Evolutionary conservation across 2,888 invertebrate species (phyloP), one percentile per base, ranked within the genome.

Genomic region (Apodemia duryi): DNA sequence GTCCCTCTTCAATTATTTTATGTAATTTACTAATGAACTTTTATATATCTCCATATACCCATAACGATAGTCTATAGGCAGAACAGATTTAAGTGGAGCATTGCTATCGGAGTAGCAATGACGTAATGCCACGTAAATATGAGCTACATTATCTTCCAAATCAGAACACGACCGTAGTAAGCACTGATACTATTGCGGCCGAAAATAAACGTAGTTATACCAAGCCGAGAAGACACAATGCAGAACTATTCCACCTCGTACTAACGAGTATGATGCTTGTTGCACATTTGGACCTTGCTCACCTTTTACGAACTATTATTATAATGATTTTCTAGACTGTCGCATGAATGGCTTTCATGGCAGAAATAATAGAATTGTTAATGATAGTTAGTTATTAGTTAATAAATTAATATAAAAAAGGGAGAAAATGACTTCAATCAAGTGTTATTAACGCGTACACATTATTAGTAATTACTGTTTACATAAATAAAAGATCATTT

Each of bases 391-490:
- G 29, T 54, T 54, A 57, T 28, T 29, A 10, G 29, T 54, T 54
- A 57, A 57, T 57, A 29, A 57, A 32, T 57, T 57, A 57, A 57
- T 57, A 13, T 29, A 57, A 13, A 29, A 29, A 57, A 57, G 1
- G 57, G 52, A 52, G 28, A 57, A 57, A 57, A 57, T 29, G 57
- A 32, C 57, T 32, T 54, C 54, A 54, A 57, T 57, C 32, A 57
- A 57, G 32, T 57, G 32, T 57, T 57, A 57, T 57, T 57, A 57
- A 32, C 29, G 9, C 28, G 54, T 28, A 57, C 46, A 46, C 1
- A 46, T 46, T n/a, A 13, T 46, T 13, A n/a, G 13, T 46, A 46
- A 46, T n/a, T 13, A 46, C 46, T 43, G 43, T 43, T 10, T 46
- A 4, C 46, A 46, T 46, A 46, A n/a, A n/a, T 13, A 46, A 46